Base-by-base conservation (phyloP, 1,140 invertebrate genomes). In the Drosophila carrolli region DNA sequence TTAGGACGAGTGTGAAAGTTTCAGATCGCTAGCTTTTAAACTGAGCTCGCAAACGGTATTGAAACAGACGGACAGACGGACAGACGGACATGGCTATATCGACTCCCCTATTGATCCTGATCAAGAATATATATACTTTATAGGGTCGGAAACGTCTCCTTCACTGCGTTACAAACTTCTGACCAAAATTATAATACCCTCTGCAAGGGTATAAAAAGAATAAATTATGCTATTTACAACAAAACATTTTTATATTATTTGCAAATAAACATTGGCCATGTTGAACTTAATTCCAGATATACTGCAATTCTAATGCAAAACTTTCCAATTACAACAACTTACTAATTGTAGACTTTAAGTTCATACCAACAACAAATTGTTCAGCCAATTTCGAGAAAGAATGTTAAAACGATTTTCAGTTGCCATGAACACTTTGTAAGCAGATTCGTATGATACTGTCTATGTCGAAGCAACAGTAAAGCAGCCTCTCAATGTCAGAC, bases 281-380 rank as follows among this genome's bases (percentile, higher is more conserved):
- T 35, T 23, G 40, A 78, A 86, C 78, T 86, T 44, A 48, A 86
- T 86, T 86, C 78, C 16, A 86, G 75, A 88, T 82, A 81, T 61
- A 61, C 38, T 27, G 48, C 37, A 51, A 55, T 47, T 27, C 41
- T 51, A 55, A 53, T 78, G 46, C 37, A 38, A 59, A 72, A 51
- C 37, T 75, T 82, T 82, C 41, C 58, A 82, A 86, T 88, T 82
- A 66, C 81, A 73, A 57, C 43, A 37, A 57, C 23, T 23, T 4
- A 47, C 40, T 37, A 44, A 38, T 19, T 8, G 9, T 32, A 11
- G 37, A 13, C 14, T 46, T 14, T 14, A 38, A 37, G 35, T 38
- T 3, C 19, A 14, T 5, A 27, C 11, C 13, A 53, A n/a, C 27
- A 27, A 46, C 44, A 59, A 35, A 43, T 48, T 35, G 38, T 65